These are phyloP conservation scores for Arion vulgaris DNA, from an alignment of 1,140 invertebrate genomes.

Conservation along the genomic window DNA sequence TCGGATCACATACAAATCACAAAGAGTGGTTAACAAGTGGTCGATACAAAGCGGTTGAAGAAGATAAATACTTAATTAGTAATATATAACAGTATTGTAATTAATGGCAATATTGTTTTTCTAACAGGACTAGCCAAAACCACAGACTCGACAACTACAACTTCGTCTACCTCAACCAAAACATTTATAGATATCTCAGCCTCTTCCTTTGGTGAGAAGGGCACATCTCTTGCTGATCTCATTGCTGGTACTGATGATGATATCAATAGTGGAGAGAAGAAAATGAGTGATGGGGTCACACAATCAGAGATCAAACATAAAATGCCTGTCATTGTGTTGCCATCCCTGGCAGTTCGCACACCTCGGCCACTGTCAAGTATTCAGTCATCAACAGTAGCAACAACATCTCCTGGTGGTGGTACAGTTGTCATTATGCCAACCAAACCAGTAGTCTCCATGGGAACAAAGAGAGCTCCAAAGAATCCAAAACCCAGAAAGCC, in stretches of 20 bases:
- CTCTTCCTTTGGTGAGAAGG: conserved; percentile 20
- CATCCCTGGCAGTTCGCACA: conserved; percentile 34
- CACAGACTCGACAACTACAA: conserved; percentile 21
- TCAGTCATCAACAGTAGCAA: conserved; percentile 28
- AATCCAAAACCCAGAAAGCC: conserved; percentile 14
- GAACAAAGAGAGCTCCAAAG: conserved; percentile 28
- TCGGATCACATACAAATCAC: too few species aligned
- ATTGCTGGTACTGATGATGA: conserved; percentile 22
- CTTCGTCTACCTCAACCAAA: conserved; percentile 20
- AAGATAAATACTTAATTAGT: too few species aligned
- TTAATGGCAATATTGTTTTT: not conserved
- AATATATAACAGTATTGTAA: too few species aligned
- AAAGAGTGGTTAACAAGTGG: too few species aligned
- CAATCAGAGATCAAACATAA: conserved; percentile 18
- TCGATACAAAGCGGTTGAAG: too few species aligned
- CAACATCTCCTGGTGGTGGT: conserved; percentile 32
- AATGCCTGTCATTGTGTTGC: conserved; percentile 35
- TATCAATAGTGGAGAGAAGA: conserved; percentile 14
- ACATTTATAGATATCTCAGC: not conserved
- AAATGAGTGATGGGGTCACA: conserved; percentile 28
- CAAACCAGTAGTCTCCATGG: conserved; percentile 39
- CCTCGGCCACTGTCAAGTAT: conserved; percentile 22
- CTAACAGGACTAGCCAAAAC: conserved; percentile 17
- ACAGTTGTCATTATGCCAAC: conserved; percentile 40
- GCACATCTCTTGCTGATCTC: conserved; percentile 25